Evolutionary conservation across 2,113 vertebrate species (phyloP).

Genomic region (Salvator merianae): DNA sequence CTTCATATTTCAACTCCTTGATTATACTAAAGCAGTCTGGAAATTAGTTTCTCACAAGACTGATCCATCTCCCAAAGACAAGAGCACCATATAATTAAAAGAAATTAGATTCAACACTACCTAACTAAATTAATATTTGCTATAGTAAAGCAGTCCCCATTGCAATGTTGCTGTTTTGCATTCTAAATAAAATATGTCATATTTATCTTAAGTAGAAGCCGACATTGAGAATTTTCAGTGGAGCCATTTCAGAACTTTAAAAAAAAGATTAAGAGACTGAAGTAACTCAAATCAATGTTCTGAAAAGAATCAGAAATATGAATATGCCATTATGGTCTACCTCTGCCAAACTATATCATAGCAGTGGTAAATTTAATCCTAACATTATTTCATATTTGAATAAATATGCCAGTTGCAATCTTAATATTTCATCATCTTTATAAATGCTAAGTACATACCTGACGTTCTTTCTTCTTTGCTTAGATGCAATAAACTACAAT

Average conservation of each 20-base stretch:
- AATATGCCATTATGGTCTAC: not conserved
- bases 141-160: constrained; percentile 15
- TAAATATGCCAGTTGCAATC: constrained; percentile 12
- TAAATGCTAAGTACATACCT: not conserved
- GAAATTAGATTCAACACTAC: constrained; percentile 48
- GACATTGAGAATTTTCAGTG: constrained; percentile 23
- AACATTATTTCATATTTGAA: constrained; percentile 25
- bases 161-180: constrained; percentile 39
- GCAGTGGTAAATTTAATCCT: constrained; percentile 7
- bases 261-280: constrained; percentile 5
- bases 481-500: not conserved
- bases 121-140: constrained; percentile 49
- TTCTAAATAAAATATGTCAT: constrained; percentile 37
- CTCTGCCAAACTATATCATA: constrained; percentile 12
- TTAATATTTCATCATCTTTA: constrained; percentile 10
- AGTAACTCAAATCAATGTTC: not conserved
- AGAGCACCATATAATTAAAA: constrained; percentile 34
- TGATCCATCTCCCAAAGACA: constrained; percentile 34
- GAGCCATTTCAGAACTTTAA: constrained; percentile 37
- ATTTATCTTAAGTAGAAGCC: constrained; percentile 32
- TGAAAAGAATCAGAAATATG: constrained; percentile 3
- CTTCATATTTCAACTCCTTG: constrained; percentile 7
- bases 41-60: constrained; percentile 49
- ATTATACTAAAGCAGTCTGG: constrained; percentile 36
- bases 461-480: constrained; percentile 10